Evolutionary conservation across 2,888 invertebrate genomes (phyloP).

Genomic region (Andrena haemorrhoa): DNA sequence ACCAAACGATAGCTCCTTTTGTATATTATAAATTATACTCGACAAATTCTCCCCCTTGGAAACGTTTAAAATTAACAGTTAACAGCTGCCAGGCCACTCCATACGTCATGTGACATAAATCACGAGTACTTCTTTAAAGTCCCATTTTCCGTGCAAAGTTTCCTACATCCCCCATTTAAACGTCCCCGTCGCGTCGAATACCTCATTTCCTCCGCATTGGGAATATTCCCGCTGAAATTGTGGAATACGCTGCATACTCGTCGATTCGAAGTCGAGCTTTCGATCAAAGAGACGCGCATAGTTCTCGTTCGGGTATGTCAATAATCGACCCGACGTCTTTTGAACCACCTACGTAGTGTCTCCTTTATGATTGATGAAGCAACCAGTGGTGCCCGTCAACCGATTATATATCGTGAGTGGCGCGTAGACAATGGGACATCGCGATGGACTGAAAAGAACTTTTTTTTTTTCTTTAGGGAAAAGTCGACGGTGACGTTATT

Average conservation of each 20-base stretch:
- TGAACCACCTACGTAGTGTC: constrained; percentile 26
- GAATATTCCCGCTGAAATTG: constrained; percentile 46
- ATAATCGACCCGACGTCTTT: constrained; percentile 54
- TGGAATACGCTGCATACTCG: constrained; percentile 45
- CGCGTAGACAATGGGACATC: not conserved
- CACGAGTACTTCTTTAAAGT: not conserved
- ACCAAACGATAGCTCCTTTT: no score
- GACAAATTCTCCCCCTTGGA: no score
- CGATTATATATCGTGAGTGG: constrained; percentile 43
- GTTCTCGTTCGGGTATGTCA: constrained; percentile 50
- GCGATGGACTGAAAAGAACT: not conserved
- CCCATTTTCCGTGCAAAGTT: not conserved
- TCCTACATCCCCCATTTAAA: not conserved
- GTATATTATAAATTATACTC: no score
- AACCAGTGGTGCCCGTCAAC: constrained; percentile 19
- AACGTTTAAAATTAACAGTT: no score
- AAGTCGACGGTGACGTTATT: not conserved
- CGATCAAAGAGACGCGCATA: constrained; percentile 48
- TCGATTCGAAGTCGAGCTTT: constrained; percentile 47
- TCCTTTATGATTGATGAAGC: constrained; percentile 62
- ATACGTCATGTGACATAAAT: no score
- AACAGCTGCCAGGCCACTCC: no score
- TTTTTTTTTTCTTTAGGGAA: not conserved
- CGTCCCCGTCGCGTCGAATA: constrained; percentile 26
- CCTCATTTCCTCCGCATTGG: constrained; percentile 29